These are phyloP conservation scores for Yoshiicerus persimilis DNA, from an alignment of 1,140 invertebrate species.

Conservation along the genomic window DNA sequence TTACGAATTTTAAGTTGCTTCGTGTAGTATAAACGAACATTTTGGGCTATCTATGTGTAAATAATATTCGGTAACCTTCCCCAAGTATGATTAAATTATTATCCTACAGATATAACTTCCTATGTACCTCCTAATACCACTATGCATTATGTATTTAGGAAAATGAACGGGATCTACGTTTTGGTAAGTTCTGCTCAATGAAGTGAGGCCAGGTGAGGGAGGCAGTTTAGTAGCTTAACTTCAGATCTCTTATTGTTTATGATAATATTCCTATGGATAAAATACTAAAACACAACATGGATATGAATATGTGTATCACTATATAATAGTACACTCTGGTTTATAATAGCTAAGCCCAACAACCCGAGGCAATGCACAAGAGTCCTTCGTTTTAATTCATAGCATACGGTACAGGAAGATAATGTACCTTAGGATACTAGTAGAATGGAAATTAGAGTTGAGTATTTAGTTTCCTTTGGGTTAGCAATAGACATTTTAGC, in stretches of 20 bases:
- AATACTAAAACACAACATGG: neutral
- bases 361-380: neutral
- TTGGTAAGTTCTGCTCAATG: neutral
- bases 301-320: neutral
- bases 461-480: neutral
- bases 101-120: neutral
- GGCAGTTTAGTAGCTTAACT: neutral
- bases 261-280: neutral
- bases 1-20: neutral
- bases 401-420: neutral
- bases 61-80: neutral
- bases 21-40: no score
- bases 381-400: neutral
- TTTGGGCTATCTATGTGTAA: neutral
- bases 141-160: neutral
- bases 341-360: neutral
- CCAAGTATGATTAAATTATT: neutral
- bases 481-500: neutral
- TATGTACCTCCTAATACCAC: neutral
- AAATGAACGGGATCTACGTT: neutral
- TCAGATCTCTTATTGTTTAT: neutral
- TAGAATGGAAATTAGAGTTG: neutral
- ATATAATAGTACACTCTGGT: neutral
- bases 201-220: neutral
- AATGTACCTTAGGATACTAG: neutral